Percentiles rank a stretch among this genome's conserved stretches.
Evolutionary conservation across 2,888 invertebrate genomes (phyloP).

Genomic region (Tipula vernalis): DNA sequence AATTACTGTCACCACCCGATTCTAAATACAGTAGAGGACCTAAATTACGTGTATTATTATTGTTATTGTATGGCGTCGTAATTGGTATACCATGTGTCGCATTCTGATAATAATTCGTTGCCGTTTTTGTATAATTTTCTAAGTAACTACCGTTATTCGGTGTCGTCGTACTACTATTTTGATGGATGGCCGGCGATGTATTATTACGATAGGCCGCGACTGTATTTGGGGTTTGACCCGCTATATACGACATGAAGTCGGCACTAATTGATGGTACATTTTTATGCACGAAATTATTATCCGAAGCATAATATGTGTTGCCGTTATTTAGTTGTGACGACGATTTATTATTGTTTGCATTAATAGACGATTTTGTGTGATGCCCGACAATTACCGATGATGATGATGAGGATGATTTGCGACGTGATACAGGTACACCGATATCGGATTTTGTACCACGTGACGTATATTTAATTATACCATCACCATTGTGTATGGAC

Average conservation of each 20-base stretch:
- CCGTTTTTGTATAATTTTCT: conserved; percentile 15
- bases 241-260: background rate
- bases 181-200: background rate
- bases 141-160: conserved; percentile 11
- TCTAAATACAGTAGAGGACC: conserved; percentile 17
- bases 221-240: background rate
- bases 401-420: conserved; percentile 19
- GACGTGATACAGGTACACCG: conserved; percentile 27
- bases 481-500: conserved; percentile 22
- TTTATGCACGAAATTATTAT: background rate
- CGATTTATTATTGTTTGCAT: background rate
- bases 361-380: background rate
- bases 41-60: conserved; percentile 12
- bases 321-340: background rate
- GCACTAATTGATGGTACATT: background rate
- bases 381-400: background rate
- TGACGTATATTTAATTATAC: conserved; percentile 18
- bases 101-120: conserved; percentile 10
- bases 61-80: background rate
- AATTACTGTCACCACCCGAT: background rate
- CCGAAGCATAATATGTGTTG: background rate
- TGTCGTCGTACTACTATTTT: background rate
- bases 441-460: conserved; percentile 34
- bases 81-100: background rate
- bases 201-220: background rate